Base-by-base conservation (phyloP, 2,113 vertebrate genomes). In the Tetraodon nigroviridis region DNA sequence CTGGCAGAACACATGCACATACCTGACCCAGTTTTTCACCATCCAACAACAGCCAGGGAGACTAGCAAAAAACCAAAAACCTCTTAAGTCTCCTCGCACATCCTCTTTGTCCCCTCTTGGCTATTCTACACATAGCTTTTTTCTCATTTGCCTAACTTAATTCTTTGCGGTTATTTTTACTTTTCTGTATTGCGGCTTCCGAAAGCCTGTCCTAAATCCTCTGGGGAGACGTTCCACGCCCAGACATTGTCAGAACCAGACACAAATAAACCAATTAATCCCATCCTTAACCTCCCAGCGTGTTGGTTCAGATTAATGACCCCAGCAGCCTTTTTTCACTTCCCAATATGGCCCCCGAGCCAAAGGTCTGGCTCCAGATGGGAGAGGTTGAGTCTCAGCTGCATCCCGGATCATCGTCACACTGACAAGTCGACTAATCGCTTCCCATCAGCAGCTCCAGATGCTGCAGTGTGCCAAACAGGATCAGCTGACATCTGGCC, bases 401-500 rank as follows among this genome's bases (percentile, higher is more conserved):
- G 68, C 51, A 47, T 53, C 53, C 64, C 47, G 54, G 54, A 72
- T 59, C 16, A 7, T 15, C 58, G 40, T 1, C 41, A 37, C 22
- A 16, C 27, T 2, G 12, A 65, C 68, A 58, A 63, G 53, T 69
- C 74, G 24, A 61, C 22, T 52, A 21, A 66, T 73, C 29, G 22
- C 48, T 42, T 64, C 48, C 67, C 67, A 71, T 79, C 70, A 65
- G 76, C 78, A 51, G 55, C 70, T 76, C 76, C 73, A 84, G 71
- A 83, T 76, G 71, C 57, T 4, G 40, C 20, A 5, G 58, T 21
- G 57, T 80, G 73, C 76, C 71, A 83, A 61, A 69, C 68, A 57
- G 70, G 80, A 86, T 87, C 79, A 79, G 64, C 71, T 82, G 70
- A 77, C 68, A 74, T 69, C 41, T 41, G 48, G 63, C 81, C 81